Conservation (phyloP, 1,140 invertebrate species). For the Rhopalosiphum padi region DNA sequence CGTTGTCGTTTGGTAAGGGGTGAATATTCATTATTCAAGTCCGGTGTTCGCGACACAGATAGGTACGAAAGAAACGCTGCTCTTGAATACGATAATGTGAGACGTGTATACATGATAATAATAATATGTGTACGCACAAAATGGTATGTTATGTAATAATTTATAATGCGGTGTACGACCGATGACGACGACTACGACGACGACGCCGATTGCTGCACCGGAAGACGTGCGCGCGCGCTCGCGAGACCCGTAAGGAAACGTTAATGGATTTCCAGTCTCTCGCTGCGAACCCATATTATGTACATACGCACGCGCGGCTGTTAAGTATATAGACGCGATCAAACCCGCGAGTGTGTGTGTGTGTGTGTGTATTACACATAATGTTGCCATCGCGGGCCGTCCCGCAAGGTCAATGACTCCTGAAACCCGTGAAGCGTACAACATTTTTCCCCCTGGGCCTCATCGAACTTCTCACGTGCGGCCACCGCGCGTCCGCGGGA, state of each 20-base stretch:
- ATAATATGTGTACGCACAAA: not conserved
- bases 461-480: slow-evolving; percentile 21
- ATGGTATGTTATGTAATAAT: too few species aligned
- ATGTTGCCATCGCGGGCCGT: slow-evolving; percentile 39
- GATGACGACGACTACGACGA: not conserved
- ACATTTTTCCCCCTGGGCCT: slow-evolving; percentile 56
- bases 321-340: not conserved
- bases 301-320: not conserved
- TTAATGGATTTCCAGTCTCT: slow-evolving; percentile 58
- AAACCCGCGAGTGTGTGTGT: not conserved
- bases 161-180: too few species aligned
- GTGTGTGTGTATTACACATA: slow-evolving; percentile 9
- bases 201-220: not conserved
- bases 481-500: slow-evolving; percentile 1
- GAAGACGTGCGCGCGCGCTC: not conserved
- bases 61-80: not conserved
- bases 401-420: slow-evolving; percentile 53
- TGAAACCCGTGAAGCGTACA: slow-evolving; percentile 57
- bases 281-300: slow-evolving; percentile 31
- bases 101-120: too few species aligned
- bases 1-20: slow-evolving; percentile 1
- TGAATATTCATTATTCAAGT: slow-evolving; percentile 49
- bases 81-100: not conserved
- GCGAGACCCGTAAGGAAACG: slow-evolving; percentile 32
- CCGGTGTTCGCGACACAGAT: too few species aligned